phyloP scores from a whole-genome alignment of 2,797 vertebrate genomes.

The Sebastes glaucus region DNA sequence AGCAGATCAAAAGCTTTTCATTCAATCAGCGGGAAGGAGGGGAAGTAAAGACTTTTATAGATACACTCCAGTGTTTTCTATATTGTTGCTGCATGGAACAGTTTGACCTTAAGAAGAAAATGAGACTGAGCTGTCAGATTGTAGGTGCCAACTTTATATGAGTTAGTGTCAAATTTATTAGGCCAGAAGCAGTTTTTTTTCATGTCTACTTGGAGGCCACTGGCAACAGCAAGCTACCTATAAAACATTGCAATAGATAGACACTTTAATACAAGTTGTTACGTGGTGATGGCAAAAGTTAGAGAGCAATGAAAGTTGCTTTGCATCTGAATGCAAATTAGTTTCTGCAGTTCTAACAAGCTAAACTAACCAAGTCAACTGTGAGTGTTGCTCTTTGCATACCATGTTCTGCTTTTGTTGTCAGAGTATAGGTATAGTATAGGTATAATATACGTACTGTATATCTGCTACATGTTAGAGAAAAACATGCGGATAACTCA shows the following conservation, averaged over 20 bases:
- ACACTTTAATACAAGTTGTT: background rate
- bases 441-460: background rate
- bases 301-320: background rate
- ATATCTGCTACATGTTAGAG: background rate
- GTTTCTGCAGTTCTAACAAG: background rate
- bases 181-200: background rate
- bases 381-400: constrained; percentile 4
- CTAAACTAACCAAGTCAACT: background rate
- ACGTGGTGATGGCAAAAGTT: background rate
- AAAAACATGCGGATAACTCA: background rate
- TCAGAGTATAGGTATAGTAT: background rate
- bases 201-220: background rate
- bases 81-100: constrained; percentile 34
- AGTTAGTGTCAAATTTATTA: background rate
- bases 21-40: constrained; percentile 58
- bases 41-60: constrained; percentile 56
- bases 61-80: constrained; percentile 30
- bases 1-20: constrained; percentile 53
- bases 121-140: background rate
- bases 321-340: background rate
- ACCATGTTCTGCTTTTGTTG: background rate
- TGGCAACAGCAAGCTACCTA: background rate
- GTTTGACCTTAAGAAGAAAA: constrained; percentile 2
- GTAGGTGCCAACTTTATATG: background rate
- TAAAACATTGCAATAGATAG: background rate